Evolutionary conservation across 2,888 invertebrate genomes (phyloP), one percentile per base, ranked within the genome.

Genomic region (Zhengitettix transpicula): DNA sequence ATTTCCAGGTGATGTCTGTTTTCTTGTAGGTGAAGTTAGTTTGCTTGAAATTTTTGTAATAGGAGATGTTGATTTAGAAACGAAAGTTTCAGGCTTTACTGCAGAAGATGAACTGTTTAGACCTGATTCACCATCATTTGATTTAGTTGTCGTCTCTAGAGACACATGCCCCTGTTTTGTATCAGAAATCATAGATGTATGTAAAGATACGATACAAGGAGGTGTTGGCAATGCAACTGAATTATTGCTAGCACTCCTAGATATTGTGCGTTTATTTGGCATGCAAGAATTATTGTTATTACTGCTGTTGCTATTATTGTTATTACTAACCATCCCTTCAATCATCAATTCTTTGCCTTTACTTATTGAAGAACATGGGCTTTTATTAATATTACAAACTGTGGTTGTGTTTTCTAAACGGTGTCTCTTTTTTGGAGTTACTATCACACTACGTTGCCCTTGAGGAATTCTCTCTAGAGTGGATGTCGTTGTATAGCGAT

Each of bases 341-440:
- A 64, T 65, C 16, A 66, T 56, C 61, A 64, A 67, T 54, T 63
- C 61, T 41, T 56, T 56, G n/a, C 52, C 62, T 68, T 75, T 75
- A 40, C 77, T 76, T 62, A 77, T 76, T 3, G 75, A 72, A 56
- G 72, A 69, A 47, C 51, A 40, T 40, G 52, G 42, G 28, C 52
- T 56, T 41, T 40, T 56, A n/a, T n/a, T 47, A 10, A 41, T 28
- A 56, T 51, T 28, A 56, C 11, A 47, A 17, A 57, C 52, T 14
- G 47, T 40, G 14, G 54, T 56, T 15, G 59, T 54, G 56, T 56
- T 63, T 72, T 86, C 86, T 57, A 84, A 68, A 63, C 86, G 74
- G 68, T 86, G 86, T 0, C 86, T 76, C 68, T 87, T 87, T 67
- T 87, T 87, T 1, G 87, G 86, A 1, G 87, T 85, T 1, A 84